Evolutionary conservation across 2,797 vertebrate genomes (phyloP), one percentile per base, ranked within the genome.

Genomic region (Fistularia tabacaria): DNA sequence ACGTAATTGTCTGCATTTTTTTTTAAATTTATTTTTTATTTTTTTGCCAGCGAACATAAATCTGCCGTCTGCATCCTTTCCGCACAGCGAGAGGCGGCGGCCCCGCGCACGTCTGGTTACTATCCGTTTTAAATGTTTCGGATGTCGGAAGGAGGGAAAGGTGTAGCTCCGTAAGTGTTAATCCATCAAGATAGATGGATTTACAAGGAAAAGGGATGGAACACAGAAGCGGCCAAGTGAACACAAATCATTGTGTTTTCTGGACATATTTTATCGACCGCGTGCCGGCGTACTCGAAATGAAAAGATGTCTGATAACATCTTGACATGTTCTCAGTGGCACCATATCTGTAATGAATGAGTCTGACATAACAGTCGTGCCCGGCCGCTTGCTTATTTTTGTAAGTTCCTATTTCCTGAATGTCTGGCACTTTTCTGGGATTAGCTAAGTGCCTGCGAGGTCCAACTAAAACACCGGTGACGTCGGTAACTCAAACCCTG

Each of bases 381-480:
- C 10, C 49, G 55, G 62, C 71, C 49, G 13, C 41, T 63, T 77
- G 81, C 79, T 86, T 89, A 79, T 89, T 89, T 88, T 86, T 62
- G 73, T 73, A 84, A 82, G 80, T 79, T 66, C 66, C 59, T 53
- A 56, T 77, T 88, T 90, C 87, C 86, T 88, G 79, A 47, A 69
- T 58, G 80, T 85, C 74, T 83, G 81, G 73, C 78, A 77, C 64
- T 73, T 85, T 87, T 85, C 72, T 81, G 64, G 72, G 83, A 79
- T 87, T 85, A 80, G 77, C 77, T 52, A 69, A 84, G 80, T 74
- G 80, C 80, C 86, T 41, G 44, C 63, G n/a, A 58, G 36, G 65
- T 89, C 90, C 90, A 92, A 90, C 79, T 86, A 75, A 89, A 91
- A 91, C 85, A 88, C 82, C 79, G 66, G 76, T 88, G 82, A 89